Conservation (phyloP, 2,113 vertebrate genomes). For the Falcunculus frontatus region DNA sequence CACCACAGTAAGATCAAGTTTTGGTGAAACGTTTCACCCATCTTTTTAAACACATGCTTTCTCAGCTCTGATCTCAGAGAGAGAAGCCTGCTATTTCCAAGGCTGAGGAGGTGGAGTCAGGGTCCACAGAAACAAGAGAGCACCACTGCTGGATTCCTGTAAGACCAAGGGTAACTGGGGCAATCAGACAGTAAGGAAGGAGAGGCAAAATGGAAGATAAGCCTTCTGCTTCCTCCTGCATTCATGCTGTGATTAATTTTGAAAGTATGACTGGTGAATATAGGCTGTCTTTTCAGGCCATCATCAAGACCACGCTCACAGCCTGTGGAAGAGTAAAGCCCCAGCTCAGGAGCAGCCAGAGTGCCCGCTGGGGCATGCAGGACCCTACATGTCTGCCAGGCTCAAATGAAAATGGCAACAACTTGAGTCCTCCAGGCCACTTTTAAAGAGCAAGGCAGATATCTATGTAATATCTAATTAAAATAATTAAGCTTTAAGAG, state of each 20-base stretch:
- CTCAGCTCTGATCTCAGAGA: neutral
- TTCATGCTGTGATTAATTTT: neutral
- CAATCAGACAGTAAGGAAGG: neutral
- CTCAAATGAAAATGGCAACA: neutral
- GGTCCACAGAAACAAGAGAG: neutral
- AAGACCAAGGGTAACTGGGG: neutral
- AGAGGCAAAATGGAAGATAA: neutral
- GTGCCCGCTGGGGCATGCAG: neutral
- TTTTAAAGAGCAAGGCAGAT: neutral
- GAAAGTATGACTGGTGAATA: neutral
- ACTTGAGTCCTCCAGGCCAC: neutral
- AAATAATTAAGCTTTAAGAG: conserved; percentile 10
- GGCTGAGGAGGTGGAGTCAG: neutral
- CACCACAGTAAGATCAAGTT: neutral
- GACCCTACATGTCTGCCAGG: neutral
- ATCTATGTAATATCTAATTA: conserved; percentile 4
- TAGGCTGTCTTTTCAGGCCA: neutral
- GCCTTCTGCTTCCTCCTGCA: neutral
- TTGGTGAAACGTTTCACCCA: neutral
- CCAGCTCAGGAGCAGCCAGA: neutral
- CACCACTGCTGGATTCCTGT: neutral
- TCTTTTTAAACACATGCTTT: neutral
- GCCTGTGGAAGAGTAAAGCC: neutral
- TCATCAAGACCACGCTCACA: neutral
- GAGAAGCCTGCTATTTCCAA: neutral